These are phyloP conservation scores for Chymomyza amoena DNA, from an alignment of 2,888 invertebrate species.

Conservation along the genomic window DNA sequence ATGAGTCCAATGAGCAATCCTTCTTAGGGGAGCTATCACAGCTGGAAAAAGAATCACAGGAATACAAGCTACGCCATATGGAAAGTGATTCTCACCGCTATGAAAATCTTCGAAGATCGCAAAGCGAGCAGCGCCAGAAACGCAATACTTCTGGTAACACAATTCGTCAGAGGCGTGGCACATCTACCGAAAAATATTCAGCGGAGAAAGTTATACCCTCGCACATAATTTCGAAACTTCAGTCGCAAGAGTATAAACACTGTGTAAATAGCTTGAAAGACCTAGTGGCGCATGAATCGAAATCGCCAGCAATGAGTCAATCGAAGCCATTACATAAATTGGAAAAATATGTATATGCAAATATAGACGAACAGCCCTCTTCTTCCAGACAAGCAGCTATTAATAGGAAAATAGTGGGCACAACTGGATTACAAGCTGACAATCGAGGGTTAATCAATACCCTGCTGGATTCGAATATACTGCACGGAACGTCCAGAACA, in stretches of 20 bases:
- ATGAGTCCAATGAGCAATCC: neutral
- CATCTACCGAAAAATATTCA: neutral
- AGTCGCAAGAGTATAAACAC: too few relatives aligned
- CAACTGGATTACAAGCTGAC: neutral
- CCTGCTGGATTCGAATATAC: neutral
- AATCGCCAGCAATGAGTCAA: too few relatives aligned
- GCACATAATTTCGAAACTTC: too few relatives aligned
- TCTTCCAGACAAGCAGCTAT: neutral
- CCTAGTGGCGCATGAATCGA: too few relatives aligned
- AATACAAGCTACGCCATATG: neutral
- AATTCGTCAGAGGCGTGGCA: neutral
- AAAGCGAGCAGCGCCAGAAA: slow-evolving; percentile 9
- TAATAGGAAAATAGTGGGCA: neutral
- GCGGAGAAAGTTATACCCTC: neutral
- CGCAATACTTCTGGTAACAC: neutral
- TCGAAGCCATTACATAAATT: neutral
- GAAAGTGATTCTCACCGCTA: neutral
- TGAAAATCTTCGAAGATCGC: slow-evolving; percentile 2
- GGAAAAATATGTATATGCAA: neutral
- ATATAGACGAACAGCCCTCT: neutral
- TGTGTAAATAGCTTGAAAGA: too few relatives aligned
- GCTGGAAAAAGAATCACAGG: neutral
- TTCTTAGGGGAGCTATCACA: too few relatives aligned
- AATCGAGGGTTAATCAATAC: neutral
- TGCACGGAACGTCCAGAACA: neutral